Evolutionary conservation across 2,888 invertebrate species (phyloP).

Genomic region (Leucoma salicis): DNA sequence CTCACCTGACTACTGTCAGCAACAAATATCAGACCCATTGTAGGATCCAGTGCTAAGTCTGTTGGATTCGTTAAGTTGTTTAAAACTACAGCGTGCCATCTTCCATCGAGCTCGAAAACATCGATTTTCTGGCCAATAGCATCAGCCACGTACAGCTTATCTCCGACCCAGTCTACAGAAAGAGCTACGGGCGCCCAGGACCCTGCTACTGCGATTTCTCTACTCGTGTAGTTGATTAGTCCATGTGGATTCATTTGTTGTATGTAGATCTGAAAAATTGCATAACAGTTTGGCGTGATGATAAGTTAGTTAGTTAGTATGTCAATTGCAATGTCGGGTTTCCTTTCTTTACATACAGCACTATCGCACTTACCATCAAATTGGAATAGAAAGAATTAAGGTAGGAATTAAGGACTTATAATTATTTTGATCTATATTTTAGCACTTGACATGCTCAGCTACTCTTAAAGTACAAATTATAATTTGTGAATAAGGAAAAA

Average conservation of each 20-base stretch:
- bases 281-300: not conserved
- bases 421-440: no score
- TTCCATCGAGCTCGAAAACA: constrained; percentile 93
- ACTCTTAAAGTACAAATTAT: no score
- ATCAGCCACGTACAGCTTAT: constrained; percentile 97
- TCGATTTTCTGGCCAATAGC: constrained; percentile 95
- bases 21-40: constrained; percentile 92
- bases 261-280: constrained; percentile 78
- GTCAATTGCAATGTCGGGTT: not conserved
- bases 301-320: not conserved
- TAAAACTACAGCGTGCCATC: constrained; percentile 94
- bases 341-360: not conserved
- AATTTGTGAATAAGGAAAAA: no score
- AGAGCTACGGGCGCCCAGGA: constrained; percentile 95
- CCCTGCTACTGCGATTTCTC: constrained; percentile 89
- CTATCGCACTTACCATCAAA: no score
- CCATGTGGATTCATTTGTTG: constrained; percentile 78
- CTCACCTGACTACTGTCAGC: constrained; percentile 90
- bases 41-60: constrained; percentile 96
- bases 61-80: constrained; percentile 95
- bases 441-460: no score
- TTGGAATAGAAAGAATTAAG: no score
- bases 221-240: constrained; percentile 69
- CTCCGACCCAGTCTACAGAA: constrained; percentile 98
- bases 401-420: no score